Conservation (phyloP, 2,888 invertebrate genomes). For the Melinopterus prodromus region DNA sequence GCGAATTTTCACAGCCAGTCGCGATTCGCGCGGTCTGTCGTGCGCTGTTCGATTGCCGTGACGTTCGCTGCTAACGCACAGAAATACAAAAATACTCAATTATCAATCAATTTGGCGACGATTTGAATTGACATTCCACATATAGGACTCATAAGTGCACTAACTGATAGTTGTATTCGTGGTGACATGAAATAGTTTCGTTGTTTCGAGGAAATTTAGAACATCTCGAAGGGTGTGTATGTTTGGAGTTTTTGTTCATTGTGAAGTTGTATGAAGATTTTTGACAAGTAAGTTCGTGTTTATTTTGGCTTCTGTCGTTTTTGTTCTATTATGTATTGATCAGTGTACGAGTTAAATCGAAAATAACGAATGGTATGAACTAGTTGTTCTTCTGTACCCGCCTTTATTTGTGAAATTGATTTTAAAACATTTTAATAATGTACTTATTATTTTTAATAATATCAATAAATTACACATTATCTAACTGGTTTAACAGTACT, state of each 20-base stretch:
- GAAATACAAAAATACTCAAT: not conserved
- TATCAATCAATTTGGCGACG: not conserved
- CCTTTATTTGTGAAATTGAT: not conserved
- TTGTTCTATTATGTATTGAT: not conserved
- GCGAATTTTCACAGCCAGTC: conserved; percentile 28
- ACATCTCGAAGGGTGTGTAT: not conserved
- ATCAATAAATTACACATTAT: no score
- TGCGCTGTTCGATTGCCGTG: not conserved
- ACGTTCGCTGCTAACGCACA: not conserved
- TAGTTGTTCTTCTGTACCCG: not conserved
- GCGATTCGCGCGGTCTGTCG: conserved; percentile 32
- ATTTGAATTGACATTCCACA: not conserved
- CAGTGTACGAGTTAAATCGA: not conserved
- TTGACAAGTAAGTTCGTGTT: not conserved
- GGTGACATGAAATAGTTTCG: not conserved
- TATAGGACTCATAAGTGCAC: not conserved
- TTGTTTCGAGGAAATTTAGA: not conserved
- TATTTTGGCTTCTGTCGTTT: not conserved
- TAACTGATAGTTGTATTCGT: not conserved
- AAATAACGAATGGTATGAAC: not conserved
- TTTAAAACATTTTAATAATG: not conserved
- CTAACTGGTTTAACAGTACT: no score
- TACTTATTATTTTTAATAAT: no score
- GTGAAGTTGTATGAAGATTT: not conserved
- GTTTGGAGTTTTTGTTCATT: not conserved